These are phyloP conservation scores for Molossus molossus DNA, from an alignment of 2,797 vertebrate genomes.

Conservation along the genomic window DNA sequence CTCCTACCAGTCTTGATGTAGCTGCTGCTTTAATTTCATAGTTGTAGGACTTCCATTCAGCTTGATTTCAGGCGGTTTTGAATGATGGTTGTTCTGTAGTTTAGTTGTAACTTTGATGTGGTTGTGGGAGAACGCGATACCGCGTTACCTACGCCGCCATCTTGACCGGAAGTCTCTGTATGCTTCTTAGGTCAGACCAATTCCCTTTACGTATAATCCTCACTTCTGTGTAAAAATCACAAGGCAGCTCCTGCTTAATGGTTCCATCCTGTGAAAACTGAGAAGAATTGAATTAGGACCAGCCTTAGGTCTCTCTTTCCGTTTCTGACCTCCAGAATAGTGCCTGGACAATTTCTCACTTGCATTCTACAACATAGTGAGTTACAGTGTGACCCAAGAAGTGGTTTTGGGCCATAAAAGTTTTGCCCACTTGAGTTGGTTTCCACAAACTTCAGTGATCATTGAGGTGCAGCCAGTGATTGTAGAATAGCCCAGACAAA, in stretches of 20 bases:
- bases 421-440: background rate
- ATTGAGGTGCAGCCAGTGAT: background rate
- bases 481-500: background rate
- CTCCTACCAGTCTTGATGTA: too few species aligned
- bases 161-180: background rate
- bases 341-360: background rate
- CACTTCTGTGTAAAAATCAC: background rate
- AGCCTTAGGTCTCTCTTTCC: background rate
- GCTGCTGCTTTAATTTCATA: too few species aligned
- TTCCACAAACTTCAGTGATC: background rate
- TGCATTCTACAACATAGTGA: background rate
- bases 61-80: too few species aligned
- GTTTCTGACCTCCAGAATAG: background rate
- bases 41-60: too few species aligned
- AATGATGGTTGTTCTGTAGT: too few species aligned
- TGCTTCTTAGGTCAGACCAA: background rate
- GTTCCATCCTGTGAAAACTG: background rate
- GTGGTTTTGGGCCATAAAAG: background rate
- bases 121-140: too few species aligned
- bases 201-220: background rate
- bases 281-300: background rate
- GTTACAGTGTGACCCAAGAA: background rate
- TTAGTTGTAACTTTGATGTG: too few species aligned
- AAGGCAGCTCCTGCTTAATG: background rate
- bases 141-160: too few species aligned